Evolutionary conservation across 2,113 vertebrate genomes (phyloP), one percentile per base, ranked within the genome.

Genomic region (Oryzias celebensis): DNA sequence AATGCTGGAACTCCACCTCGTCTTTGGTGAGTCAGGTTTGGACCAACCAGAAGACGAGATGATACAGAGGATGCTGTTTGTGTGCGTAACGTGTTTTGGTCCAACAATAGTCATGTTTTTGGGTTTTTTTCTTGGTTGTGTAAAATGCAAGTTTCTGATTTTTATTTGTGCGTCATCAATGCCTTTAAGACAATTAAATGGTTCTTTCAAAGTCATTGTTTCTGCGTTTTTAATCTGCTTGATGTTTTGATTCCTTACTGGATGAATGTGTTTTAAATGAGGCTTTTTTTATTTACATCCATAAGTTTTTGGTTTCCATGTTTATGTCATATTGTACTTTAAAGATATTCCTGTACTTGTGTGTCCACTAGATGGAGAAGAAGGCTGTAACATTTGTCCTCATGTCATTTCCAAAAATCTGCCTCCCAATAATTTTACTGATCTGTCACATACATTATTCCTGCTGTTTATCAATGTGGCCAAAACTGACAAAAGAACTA

Each of bases 41-140:
- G 36, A 71, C 55, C 57, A 52, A 71, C 68, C 78, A 20, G 20
- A 20, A 20, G 3, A 44, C 53, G 51, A 75, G 80, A 90, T 72
- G 80, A 76, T 87, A 82, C 89, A 74, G 77, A 61, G 80, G 70
- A 6, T 77, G 62, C 71, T 46, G 65, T 83, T 80, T 90, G 89
- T 88, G 67, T 90, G 89, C 88, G 67, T 59, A 54, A 87, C 63
- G 90, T 91, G 85, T 86, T 89, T 76, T 74, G 87, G 78, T 76
- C 53, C 46, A 58, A 68, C 82, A 54, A 73, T 18, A 4, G 52
- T 77, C 87, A 20, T 20, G 67, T 52, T 65, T 52, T 65, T 73
- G 82, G 75, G 87, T 88, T 48, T 81, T 86, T 80, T 14, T 62
- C 20, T 20, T 20, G 20, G 20, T 73, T 78, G 80, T 88, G 88